Evolutionary conservation across 2,888 invertebrate species (phyloP).

Genomic region (Achlya flavicornis): DNA sequence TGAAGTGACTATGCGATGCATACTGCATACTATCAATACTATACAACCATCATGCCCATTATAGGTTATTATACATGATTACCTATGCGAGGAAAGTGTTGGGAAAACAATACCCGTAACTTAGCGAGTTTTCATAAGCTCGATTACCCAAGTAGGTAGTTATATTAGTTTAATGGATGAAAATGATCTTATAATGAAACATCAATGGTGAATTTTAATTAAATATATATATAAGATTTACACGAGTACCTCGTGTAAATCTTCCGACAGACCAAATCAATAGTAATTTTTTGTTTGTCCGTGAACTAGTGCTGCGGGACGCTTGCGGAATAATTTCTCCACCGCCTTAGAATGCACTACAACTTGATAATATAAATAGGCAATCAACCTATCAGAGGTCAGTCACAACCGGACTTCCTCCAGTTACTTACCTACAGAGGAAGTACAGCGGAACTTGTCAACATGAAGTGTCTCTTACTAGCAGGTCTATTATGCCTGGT

Average conservation of each 20-base stretch:
- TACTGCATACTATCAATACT: too few relatives aligned
- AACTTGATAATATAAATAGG: slow-evolving; percentile 74
- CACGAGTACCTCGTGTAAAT: too few relatives aligned
- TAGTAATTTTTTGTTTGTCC: slow-evolving; percentile 59
- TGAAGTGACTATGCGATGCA: too few relatives aligned
- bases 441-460: slow-evolving; percentile 35
- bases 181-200: neutral
- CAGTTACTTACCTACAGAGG: slow-evolving; percentile 42
- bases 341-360: slow-evolving; percentile 53
- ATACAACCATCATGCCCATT: too few relatives aligned
- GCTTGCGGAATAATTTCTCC: slow-evolving; percentile 79
- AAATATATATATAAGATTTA: too few relatives aligned
- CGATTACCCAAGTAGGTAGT: too few relatives aligned
- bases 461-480: slow-evolving; percentile 68
- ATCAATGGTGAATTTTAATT: neutral
- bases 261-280: slow-evolving; percentile 18
- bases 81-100: too few relatives aligned
- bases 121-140: too few relatives aligned
- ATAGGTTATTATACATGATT: too few relatives aligned
- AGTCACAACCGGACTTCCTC: slow-evolving; percentile 75
- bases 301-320: slow-evolving; percentile 68
- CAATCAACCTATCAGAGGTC: slow-evolving; percentile 64
- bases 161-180: neutral
- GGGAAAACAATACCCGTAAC: too few relatives aligned
- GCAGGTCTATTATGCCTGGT: slow-evolving; percentile 66